Conservation (phyloP, 2,113 vertebrate species). For the Callionymus lyra region DNA sequence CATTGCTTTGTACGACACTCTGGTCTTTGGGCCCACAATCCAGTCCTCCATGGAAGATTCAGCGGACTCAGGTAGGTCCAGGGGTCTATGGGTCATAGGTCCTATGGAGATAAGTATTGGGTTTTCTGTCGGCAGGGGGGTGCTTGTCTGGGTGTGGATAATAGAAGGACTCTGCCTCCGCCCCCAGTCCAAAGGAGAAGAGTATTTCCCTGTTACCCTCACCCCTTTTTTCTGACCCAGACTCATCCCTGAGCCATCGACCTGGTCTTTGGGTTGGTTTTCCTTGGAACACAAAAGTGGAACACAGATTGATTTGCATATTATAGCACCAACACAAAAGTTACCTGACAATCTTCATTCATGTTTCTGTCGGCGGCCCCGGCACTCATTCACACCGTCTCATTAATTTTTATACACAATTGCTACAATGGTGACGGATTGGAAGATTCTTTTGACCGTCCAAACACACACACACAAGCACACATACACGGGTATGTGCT, state of each 20-base stretch:
- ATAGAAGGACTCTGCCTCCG: constrained; percentile 44
- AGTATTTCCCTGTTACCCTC: constrained; percentile 50
- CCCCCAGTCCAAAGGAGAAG: constrained; percentile 51
- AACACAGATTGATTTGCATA: not conserved
- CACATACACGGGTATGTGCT: constrained; percentile 28
- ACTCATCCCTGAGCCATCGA: constrained; percentile 71
- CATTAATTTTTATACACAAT: constrained; percentile 64
- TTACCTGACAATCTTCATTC: constrained; percentile 58
- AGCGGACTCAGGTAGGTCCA: constrained; percentile 19
- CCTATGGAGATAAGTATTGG: constrained; percentile 39
- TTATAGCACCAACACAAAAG: too few species aligned
- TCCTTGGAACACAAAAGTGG: constrained; percentile 59
- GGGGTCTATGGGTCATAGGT: constrained; percentile 14
- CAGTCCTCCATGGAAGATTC: constrained; percentile 11
- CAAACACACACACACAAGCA: constrained; percentile 5
- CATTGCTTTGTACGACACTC: constrained; percentile 14
- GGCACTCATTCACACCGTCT: constrained; percentile 29
- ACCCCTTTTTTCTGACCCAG: constrained; percentile 67
- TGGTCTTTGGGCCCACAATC: constrained; percentile 13
- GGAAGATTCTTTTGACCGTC: constrained; percentile 47
- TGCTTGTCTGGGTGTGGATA: constrained; percentile 27
- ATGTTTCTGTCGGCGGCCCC: too few species aligned
- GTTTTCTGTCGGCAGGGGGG: constrained; percentile 18
- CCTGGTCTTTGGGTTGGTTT: constrained; percentile 61
- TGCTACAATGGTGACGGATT: constrained; percentile 56